Evolutionary conservation across 2,797 vertebrate species (phyloP).

Genomic region (Rhinogobio ventralis): DNA sequence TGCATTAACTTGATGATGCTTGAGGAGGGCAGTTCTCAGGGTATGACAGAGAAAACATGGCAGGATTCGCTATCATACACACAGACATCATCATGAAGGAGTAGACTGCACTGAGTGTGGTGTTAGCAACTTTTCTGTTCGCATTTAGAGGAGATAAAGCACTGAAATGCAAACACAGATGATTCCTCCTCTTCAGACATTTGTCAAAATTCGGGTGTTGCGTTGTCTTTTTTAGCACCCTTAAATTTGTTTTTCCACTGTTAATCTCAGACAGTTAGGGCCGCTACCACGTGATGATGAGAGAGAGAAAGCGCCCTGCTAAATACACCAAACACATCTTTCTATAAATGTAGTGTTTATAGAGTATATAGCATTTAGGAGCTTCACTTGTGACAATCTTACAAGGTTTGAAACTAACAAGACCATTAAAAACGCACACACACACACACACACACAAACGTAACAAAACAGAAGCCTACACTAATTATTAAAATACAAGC

Average conservation of each 20-base stretch:
- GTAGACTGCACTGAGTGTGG: constrained; percentile 17
- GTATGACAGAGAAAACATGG: constrained; percentile 11
- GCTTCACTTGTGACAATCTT: background rate
- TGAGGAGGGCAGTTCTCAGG: background rate
- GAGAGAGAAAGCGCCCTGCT: constrained; percentile 13
- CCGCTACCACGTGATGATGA: constrained; percentile 40
- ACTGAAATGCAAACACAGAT: constrained; percentile 47
- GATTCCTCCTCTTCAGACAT: constrained; percentile 35
- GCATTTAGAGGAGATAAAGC: constrained; percentile 47
- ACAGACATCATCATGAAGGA: background rate
- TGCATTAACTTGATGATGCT: constrained; percentile 11
- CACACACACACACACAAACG: background rate
- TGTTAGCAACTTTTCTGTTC: constrained; percentile 46
- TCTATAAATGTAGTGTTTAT: background rate
- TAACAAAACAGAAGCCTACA: background rate
- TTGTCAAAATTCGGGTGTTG: constrained; percentile 32
- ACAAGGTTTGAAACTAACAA: background rate
- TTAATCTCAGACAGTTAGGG: constrained; percentile 57
- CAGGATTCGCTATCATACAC: background rate
- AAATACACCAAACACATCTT: constrained; percentile 1
- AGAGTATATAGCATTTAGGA: background rate
- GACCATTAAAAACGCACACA: background rate
- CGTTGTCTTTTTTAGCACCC: constrained; percentile 60
- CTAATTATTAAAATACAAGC: background rate
- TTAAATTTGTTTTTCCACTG: constrained; percentile 62